A percentile compares a stretch with the other conserved stretches of the same genome.
These are phyloP conservation scores for Mormyrops boulengeri DNA, from an alignment of 2,797 vertebrate species.

Conservation along the genomic window DNA sequence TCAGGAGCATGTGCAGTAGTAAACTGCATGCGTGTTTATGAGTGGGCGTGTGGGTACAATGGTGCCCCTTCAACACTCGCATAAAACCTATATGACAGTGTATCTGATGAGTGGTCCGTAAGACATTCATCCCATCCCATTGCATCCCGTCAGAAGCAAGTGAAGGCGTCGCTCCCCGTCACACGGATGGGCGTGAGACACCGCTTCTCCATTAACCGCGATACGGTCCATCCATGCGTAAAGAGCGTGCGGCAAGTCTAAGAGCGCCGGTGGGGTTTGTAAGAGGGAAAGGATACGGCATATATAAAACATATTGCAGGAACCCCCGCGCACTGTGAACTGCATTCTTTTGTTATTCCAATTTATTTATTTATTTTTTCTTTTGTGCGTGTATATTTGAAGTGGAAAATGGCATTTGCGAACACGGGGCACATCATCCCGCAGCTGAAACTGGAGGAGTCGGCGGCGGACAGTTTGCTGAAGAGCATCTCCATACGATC, in stretches of 20 bases:
- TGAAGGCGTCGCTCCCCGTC: not conserved
- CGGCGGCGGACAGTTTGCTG: conserved; percentile 32
- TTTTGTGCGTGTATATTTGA: not conserved
- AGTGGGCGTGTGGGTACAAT: not conserved
- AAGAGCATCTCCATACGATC: conserved; percentile 41
- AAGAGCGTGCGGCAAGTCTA: not conserved
- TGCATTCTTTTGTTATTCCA: not conserved
- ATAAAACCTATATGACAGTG: not conserved
- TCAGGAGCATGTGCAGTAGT: not conserved
- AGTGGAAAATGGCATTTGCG: conserved; percentile 43
- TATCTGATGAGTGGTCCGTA: not conserved
- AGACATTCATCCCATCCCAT: not conserved
- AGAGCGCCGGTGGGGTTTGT: not conserved
- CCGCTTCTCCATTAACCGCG: not conserved
- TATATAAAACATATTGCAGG: not conserved
- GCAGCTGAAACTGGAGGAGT: conserved; percentile 50
- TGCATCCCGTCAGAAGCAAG: not conserved
- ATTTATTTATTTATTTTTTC: not conserved
- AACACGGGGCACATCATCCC: conserved; percentile 41
- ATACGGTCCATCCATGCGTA: not conserved
- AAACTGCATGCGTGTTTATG: not conserved
- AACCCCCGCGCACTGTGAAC: not conserved
- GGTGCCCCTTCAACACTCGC: not conserved
- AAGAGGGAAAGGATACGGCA: not conserved
- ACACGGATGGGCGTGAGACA: not conserved